Evolutionary conservation across 2,888 invertebrate genomes (phyloP).

Genomic region (Alentia gelatinosa): DNA sequence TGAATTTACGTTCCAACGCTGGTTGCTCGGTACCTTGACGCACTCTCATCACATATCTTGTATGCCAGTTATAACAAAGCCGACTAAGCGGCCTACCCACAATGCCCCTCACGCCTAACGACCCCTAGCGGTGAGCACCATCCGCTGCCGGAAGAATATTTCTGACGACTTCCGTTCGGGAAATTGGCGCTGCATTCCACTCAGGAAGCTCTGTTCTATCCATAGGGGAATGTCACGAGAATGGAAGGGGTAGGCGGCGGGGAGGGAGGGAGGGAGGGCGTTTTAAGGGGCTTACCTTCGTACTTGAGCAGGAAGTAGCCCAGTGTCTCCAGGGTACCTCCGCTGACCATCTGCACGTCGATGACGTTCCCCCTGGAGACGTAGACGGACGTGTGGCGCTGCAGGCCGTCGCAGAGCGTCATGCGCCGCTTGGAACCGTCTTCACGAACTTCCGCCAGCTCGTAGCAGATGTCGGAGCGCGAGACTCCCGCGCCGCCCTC

Average conservation of each 20-base stretch:
- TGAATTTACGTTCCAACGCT: no score
- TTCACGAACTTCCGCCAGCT: slow-evolving; percentile 52
- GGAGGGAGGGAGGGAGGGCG: neutral
- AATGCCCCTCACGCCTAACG: neutral
- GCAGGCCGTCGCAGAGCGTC: slow-evolving; percentile 44
- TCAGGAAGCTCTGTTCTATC: neutral
- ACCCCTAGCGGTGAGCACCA: neutral
- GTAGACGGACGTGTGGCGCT: slow-evolving; percentile 30
- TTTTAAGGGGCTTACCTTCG: slow-evolving; percentile 56
- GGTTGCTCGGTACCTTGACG: no score
- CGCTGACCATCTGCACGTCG: slow-evolving; percentile 51
- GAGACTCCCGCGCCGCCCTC: neutral
- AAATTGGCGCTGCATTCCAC: neutral
- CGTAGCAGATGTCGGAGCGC: slow-evolving; percentile 33
- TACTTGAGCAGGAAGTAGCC: slow-evolving; percentile 57
- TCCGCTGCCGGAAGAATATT: neutral
- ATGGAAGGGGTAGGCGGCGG: neutral
- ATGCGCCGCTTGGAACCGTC: neutral
- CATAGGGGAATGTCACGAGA: neutral
- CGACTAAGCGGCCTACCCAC: no score
- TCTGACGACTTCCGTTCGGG: neutral
- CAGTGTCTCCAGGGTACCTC: neutral
- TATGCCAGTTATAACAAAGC: no score
- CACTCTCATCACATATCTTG: no score
- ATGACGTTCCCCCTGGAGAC: slow-evolving; percentile 19